Base-by-base conservation (phyloP, 2,888 invertebrate species). In the Branchipolynoe longqiensis region DNA sequence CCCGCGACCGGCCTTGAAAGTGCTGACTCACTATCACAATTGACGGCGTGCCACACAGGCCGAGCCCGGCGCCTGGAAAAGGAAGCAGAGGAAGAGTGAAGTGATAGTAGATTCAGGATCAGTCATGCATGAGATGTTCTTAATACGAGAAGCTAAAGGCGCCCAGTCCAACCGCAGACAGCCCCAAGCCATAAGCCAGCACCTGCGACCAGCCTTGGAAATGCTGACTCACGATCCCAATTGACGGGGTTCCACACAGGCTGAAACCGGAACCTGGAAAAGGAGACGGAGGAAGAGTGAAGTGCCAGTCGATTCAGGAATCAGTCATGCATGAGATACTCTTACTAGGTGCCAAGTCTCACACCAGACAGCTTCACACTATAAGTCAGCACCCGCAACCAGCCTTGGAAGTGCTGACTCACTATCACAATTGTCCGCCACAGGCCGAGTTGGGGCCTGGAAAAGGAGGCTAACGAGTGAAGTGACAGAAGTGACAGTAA, bases 81-180 rank as follows among this genome's bases (percentile, higher is more conserved):
- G 2, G 62, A 6, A n/a, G n/a, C n/a, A n/a, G n/a, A n/a, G n/a
- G n/a, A n/a, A n/a, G n/a, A n/a, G n/a, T n/a, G n/a, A n/a, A n/a
- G n/a, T n/a, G n/a, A n/a, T n/a, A n/a, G n/a, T n/a, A n/a, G n/a
- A n/a, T n/a, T n/a, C n/a, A n/a, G n/a, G n/a, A n/a, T n/a, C n/a
- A n/a, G n/a, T n/a, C n/a, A n/a, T n/a, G n/a, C n/a, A n/a, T n/a
- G n/a, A n/a, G n/a, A n/a, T n/a, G n/a, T n/a, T n/a, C n/a, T n/a
- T n/a, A n/a, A n/a, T 25, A 48, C 14, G 78, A 48, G 48, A 78
- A 78, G 28, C 48, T 48, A 48, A 78, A 78, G 25, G 78, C 25
- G 12, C 78, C 78, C 25, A 78, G 54, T 22, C 78, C 78, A 18
- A 78, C 78, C n/a, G 48, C 78, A 41, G 78, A 78, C 25, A 78